Conservation (phyloP, 2,888 invertebrate species). For the Eupithecia inturbata region DNA sequence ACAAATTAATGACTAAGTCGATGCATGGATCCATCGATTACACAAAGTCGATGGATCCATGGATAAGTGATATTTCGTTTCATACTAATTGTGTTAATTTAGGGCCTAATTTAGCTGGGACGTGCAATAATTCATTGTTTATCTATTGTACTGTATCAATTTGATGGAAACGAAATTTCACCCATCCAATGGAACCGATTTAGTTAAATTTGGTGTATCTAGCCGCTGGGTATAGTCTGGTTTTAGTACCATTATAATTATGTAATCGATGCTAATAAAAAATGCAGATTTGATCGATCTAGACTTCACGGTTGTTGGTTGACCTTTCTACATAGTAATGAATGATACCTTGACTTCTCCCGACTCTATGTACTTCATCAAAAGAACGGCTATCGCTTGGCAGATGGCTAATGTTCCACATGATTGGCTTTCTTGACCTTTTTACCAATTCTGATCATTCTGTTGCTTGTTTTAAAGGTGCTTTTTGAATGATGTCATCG, state of each 20-base stretch:
- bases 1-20: not conserved
- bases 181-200: not conserved
- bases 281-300: constrained; percentile 31
- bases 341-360: constrained; percentile 9
- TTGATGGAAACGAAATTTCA: not conserved
- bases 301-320: constrained; percentile 39
- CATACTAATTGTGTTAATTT: not conserved
- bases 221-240: not conserved
- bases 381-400: constrained; percentile 8
- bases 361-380: not conserved
- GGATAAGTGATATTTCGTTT: not conserved
- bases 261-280: constrained; percentile 13
- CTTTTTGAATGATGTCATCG: not conserved
- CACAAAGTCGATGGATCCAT: not conserved
- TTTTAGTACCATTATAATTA: not conserved
- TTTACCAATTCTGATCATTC: not conserved
- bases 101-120: too few relatives aligned
- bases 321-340: constrained; percentile 29
- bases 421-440: constrained; percentile 8
- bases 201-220: not conserved
- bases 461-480: not conserved
- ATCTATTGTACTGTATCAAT: not conserved
- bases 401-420: not conserved
- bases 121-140: not conserved
- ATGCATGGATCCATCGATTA: too few relatives aligned